Conservation (phyloP, 2,888 invertebrate genomes). For the Mayetiola destructor region DNA sequence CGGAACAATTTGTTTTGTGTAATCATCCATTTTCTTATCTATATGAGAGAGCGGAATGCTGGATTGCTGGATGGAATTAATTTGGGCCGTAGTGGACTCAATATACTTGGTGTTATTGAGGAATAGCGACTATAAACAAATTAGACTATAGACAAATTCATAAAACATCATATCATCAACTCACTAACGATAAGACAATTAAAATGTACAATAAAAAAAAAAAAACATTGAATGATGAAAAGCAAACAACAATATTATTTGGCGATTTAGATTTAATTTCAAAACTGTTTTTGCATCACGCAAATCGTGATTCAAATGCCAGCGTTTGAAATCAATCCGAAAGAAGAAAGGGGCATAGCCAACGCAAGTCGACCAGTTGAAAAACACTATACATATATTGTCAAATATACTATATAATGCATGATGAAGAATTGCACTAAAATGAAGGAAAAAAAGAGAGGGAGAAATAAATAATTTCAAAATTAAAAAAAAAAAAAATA, state of each 20-base stretch:
- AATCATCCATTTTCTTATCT: slow-evolving; percentile 64
- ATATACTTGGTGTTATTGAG: slow-evolving; percentile 68
- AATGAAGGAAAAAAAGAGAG: neutral
- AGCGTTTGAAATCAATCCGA: too few relatives aligned
- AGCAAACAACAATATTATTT: too few relatives aligned
- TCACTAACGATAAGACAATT: neutral
- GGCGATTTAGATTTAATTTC: too few relatives aligned
- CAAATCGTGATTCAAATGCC: too few relatives aligned
- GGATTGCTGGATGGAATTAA: slow-evolving; percentile 65
- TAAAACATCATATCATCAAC: neutral
- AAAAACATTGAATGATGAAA: too few relatives aligned
- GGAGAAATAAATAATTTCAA: neutral
- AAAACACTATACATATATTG: too few relatives aligned
- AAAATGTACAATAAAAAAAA: too few relatives aligned
- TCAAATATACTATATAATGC: too few relatives aligned
- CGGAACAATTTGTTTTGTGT: slow-evolving; percentile 81
- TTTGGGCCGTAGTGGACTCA: slow-evolving; percentile 64
- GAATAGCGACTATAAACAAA: slow-evolving; percentile 26
- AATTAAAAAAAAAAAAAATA: neutral
- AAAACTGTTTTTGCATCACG: too few relatives aligned
- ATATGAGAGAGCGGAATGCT: slow-evolving; percentile 55
- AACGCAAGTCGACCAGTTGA: too few relatives aligned
- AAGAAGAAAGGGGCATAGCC: too few relatives aligned
- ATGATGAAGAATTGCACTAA: neutral
- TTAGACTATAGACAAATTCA: too few relatives aligned